A percentile compares a stretch with the other conserved stretches of the same genome.
phyloP scores from a whole-genome alignment of 30 jellyfish, hydroid and myxozoan genomes.

The Pseudorhiza aurosa region DNA sequence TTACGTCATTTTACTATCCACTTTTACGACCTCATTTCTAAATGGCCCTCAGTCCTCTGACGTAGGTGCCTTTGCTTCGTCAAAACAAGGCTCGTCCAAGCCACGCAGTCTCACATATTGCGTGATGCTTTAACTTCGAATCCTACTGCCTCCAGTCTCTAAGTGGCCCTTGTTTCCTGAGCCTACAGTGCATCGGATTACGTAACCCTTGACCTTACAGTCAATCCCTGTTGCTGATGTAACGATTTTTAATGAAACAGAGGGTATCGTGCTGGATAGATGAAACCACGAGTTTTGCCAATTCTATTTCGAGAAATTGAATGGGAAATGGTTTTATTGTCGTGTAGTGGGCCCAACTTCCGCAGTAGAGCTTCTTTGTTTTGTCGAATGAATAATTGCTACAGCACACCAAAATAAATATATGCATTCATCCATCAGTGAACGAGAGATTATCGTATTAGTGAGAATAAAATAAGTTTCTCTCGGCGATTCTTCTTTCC shows the following conservation, averaged over 20 bases:
- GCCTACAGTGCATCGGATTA: neutral
- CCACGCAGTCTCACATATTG: too few relatives aligned
- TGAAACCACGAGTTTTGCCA: neutral
- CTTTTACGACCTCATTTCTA: too few relatives aligned
- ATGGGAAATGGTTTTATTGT: constrained; percentile 7
- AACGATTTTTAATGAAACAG: neutral
- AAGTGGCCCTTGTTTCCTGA: neutral
- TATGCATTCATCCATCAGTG: too few relatives aligned
- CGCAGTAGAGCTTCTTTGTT: constrained; percentile 1
- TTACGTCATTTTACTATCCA: too few relatives aligned
- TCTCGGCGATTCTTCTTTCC: too few relatives aligned
- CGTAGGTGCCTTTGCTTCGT: too few relatives aligned
- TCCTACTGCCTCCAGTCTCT: neutral
- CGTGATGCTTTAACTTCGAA: too few relatives aligned
- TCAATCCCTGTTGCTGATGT: neutral
- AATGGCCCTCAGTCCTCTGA: too few relatives aligned
- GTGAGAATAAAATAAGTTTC: too few relatives aligned
- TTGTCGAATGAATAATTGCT: neutral
- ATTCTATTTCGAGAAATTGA: neutral
- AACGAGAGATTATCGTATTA: too few relatives aligned
- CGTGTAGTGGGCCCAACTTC: neutral
- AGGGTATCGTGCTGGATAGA: constrained; percentile 17
- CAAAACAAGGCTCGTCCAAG: too few relatives aligned
- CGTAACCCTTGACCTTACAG: constrained; percentile 6
- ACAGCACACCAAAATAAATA: too few relatives aligned